These are phyloP conservation scores for Coenobita brevimanus DNA, from an alignment of 1,140 invertebrate species.

Conservation along the genomic window DNA sequence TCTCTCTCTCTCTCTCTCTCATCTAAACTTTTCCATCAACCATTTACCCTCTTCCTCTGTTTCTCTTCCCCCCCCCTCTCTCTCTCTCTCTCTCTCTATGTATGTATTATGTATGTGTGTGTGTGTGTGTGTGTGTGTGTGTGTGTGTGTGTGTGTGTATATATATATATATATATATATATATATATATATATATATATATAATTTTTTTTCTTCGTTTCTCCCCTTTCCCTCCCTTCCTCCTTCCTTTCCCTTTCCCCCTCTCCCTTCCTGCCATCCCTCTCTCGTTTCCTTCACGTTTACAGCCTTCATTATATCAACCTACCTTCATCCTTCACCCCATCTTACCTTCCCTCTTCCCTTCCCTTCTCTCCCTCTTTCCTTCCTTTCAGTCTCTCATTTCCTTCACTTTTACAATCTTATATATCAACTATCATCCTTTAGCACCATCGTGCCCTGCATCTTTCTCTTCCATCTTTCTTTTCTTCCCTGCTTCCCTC, in stretches of 20 bases:
- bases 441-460: not conserved
- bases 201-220: not conserved
- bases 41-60: too few relatives aligned
- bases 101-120: not conserved
- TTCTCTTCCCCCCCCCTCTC: too few relatives aligned
- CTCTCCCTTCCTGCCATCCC: not conserved
- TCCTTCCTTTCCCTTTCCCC: not conserved
- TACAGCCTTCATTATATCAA: not conserved
- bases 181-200: not conserved
- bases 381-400: too few relatives aligned
- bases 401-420: too few relatives aligned
- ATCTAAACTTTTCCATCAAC: too few relatives aligned
- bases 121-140: not conserved
- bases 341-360: slow-evolving; percentile 3
- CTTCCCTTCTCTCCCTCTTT: not conserved
- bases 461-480: not conserved
- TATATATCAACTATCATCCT: too few relatives aligned
- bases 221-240: not conserved
- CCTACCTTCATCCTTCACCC: not conserved
- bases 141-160: not conserved
- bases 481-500: not conserved
- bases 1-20: too few relatives aligned
- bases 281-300: not conserved
- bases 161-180: not conserved
- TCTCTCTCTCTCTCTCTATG: slow-evolving; percentile 14